These are phyloP conservation scores for Dicranocentrus wangi DNA, from an alignment of 2,888 invertebrate species.

Conservation along the genomic window DNA sequence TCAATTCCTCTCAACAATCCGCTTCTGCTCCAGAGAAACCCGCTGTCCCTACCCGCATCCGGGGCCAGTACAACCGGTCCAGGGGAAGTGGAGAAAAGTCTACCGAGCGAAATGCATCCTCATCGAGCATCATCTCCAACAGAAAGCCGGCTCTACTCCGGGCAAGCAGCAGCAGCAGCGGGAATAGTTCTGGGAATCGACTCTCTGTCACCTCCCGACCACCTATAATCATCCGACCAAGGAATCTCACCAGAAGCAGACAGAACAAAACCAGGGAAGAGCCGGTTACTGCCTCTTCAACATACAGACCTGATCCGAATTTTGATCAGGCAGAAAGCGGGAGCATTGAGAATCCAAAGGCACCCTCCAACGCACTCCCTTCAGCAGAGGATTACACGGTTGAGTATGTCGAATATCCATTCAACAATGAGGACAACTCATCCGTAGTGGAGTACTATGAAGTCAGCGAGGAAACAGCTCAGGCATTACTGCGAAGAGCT, in stretches of 20 bases:
- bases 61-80: constrained; percentile 25
- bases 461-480: constrained; percentile 67
- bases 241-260: constrained; percentile 38
- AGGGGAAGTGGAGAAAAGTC: background rate
- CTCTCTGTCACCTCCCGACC: constrained; percentile 49
- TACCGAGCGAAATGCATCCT: constrained; percentile 28
- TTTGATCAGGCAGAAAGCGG: constrained; percentile 41
- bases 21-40: constrained; percentile 41
- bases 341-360: constrained; percentile 50
- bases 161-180: constrained; percentile 39
- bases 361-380: constrained; percentile 42
- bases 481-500: constrained; percentile 59
- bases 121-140: background rate
- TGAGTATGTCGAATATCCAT: constrained; percentile 67
- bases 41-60: constrained; percentile 25
- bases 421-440: constrained; percentile 63
- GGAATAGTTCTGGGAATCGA: constrained; percentile 27
- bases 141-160: constrained; percentile 46
- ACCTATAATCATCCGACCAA: constrained; percentile 57
- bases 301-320: constrained; percentile 55
- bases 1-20: constrained; percentile 17
- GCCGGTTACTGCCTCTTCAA: constrained; percentile 49
- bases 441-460: constrained; percentile 67
- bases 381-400: constrained; percentile 68
- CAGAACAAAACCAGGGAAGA: constrained; percentile 47